Evolutionary conservation across 2,888 invertebrate genomes (phyloP).

Genomic region (Unio pictorum): DNA sequence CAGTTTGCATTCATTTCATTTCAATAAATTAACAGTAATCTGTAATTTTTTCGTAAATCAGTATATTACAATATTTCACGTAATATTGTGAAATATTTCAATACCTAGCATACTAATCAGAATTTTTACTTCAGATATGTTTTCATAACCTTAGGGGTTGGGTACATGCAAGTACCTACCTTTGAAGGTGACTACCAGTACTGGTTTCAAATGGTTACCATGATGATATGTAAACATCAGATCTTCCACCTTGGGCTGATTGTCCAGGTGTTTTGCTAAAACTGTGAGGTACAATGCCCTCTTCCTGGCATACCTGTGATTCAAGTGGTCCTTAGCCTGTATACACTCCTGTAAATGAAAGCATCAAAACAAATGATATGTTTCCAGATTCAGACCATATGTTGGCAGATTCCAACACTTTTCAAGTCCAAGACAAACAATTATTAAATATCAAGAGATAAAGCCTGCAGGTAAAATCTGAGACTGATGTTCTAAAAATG

Average conservation of each 20-base stretch:
- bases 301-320: constrained; percentile 86
- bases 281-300: constrained; percentile 83
- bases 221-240: constrained; percentile 73
- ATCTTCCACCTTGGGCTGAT: constrained; percentile 73
- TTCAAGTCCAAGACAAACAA: too few relatives aligned
- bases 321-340: constrained; percentile 84
- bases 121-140: neutral
- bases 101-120: too few relatives aligned
- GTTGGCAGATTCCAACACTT: too few relatives aligned
- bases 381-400: too few relatives aligned
- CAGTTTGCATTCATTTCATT: too few relatives aligned
- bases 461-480: too few relatives aligned
- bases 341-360: constrained; percentile 76
- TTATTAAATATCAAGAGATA: too few relatives aligned
- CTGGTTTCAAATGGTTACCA: constrained; percentile 77
- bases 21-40: too few relatives aligned
- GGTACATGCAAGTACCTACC: constrained; percentile 36
- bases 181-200: constrained; percentile 69
- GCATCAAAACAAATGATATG: neutral
- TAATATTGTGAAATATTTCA: too few relatives aligned
- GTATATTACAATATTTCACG: too few relatives aligned
- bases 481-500: too few relatives aligned
- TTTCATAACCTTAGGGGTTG: neutral
- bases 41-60: too few relatives aligned
- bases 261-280: constrained; percentile 78